Base-by-base conservation (phyloP, 2,888 invertebrate genomes). In the Mimachlamys varia region DNA sequence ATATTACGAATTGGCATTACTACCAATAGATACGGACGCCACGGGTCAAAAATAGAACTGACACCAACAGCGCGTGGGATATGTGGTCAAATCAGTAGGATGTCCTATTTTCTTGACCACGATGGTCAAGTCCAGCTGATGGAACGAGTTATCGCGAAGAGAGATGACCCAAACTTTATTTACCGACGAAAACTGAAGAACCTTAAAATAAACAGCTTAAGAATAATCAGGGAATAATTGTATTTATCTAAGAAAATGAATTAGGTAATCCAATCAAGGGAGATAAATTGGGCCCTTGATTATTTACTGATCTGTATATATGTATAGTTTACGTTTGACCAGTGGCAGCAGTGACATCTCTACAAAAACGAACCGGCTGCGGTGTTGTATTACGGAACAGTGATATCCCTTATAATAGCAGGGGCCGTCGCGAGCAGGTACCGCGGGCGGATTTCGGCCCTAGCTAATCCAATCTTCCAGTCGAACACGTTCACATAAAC, bases 401-500 rank as follows among this genome's bases (percentile, higher is more conserved):
- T 15, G 76, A 76, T 76, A 76, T 76, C 76, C 76, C 76, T 76
- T 76, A 76, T 76, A 76, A 76, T 76, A 76, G 76, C 76, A 33
- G 76, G 76, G 76, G 76, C 33, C 22, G 76, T 27, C 76, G 27
- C 76, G 76, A 33, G 88, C 33, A 50, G 88, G 88, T 88, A 88
- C 88, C 88, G 49, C 88, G 50, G 88, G 88, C 55, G 53, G 15
- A 88, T 88, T 88, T 88, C 50, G 33, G 44, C 27, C 33, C 33
- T 50, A 0, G 27, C 19, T 88, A 88, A 88, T 88, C 88, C 50
- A 50, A 88, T 88, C 88, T 88, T 50, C 55, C 88, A 33, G 27
- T 53, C 88, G 33, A 88, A 88, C 88, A 88, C 88, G 50, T 53
- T 88, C 33, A 76, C 76, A 76, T 76, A 76, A 76, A 76, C 76